Base-by-base conservation (phyloP, 2,797 vertebrate species). In the Tragelaphus eurycerus region DNA sequence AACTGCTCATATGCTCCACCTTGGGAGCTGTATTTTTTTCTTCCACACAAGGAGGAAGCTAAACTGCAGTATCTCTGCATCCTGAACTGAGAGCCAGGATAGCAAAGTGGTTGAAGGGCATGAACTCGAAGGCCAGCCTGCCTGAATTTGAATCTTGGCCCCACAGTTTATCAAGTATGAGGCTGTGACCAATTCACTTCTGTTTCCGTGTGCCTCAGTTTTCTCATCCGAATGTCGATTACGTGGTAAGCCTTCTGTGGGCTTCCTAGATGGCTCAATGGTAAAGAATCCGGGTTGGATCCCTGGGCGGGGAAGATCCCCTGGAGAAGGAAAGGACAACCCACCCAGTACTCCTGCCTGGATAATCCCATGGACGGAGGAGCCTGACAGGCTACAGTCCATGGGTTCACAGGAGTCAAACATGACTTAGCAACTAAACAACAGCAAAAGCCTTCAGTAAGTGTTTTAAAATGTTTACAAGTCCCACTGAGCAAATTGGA, bases 1-100 rank as follows among this genome's bases (percentile, higher is more conserved):
- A 6, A 8, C 9, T 62, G 8, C 3, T 9, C 29, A 2, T n/a
- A 0, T 46, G 17, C 38, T 46, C 55, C 6, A 8, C 52, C 34
- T 67, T 1, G 4, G 31, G 85, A 67, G 8, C 81, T 78, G 52
- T 11, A 0, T 31, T 54, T 19, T 50, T 83, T 10, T 67, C 38
- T 62, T 27, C 34, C 4, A 2, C n/a, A 50, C 34, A 64, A 17
- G 34, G 3, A 82, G 87, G 34, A 50, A 34, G 5, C 25, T 27
- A 71, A 48, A 38, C 38, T 34, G 14, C 14, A 11, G 38, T 43
- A 54, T 57, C 17, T 87, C 83, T 81, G 43, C 4, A 0, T 55
- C 86, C 54, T 54, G 38, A 43, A 43, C 38, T 43, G 38, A 43
- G 38, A 43, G 38, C 15, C 67, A 43, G 31, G 78, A 59, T 16